Conservation (phyloP, 2,113 vertebrate genomes). For the Oryzias javanicus region DNA sequence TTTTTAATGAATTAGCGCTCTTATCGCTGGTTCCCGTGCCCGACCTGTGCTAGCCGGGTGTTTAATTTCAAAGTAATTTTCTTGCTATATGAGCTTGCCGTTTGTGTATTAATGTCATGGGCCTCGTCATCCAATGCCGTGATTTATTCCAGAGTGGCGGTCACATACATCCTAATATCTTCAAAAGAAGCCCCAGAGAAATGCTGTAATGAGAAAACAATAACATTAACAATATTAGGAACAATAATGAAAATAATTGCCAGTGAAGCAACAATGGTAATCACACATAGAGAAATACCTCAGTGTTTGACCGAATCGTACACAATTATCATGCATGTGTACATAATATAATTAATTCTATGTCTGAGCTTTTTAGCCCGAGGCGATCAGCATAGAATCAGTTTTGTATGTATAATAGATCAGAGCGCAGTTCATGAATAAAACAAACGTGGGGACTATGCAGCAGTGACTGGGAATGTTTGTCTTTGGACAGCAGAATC, state of each 20-base stretch:
- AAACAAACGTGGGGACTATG: slow-evolving; percentile 94
- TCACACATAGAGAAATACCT: slow-evolving; percentile 79
- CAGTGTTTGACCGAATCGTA: slow-evolving; percentile 92
- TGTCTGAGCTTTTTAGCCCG: slow-evolving; percentile 90
- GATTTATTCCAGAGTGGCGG: slow-evolving; percentile 65
- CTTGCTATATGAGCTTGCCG: slow-evolving; percentile 65
- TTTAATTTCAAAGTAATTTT: slow-evolving; percentile 80
- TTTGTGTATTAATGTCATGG: slow-evolving; percentile 74
- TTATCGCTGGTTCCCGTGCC: slow-evolving; percentile 72
- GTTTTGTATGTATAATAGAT: slow-evolving; percentile 99
- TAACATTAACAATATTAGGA: slow-evolving; percentile 73
- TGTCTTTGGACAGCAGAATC: slow-evolving; percentile 99
- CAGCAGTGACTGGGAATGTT: slow-evolving; percentile 93
- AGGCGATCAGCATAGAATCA: slow-evolving; percentile 93
- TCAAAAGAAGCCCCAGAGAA: slow-evolving; percentile 69
- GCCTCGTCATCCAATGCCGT: slow-evolving; percentile 61
- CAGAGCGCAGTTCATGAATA: slow-evolving; percentile 99
- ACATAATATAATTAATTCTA: slow-evolving; percentile 99
- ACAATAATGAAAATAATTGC: slow-evolving; percentile 76
- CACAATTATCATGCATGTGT: slow-evolving; percentile 99
- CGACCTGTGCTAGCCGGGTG: slow-evolving; percentile 72
- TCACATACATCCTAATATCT: slow-evolving; percentile 66
- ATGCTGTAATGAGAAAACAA: slow-evolving; percentile 71
- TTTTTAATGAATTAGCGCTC: slow-evolving; percentile 77
- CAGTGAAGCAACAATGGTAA: slow-evolving; percentile 70